These are phyloP conservation scores for Pycnonotus jocosus DNA, from an alignment of 2,113 vertebrate species.

Conservation along the genomic window DNA sequence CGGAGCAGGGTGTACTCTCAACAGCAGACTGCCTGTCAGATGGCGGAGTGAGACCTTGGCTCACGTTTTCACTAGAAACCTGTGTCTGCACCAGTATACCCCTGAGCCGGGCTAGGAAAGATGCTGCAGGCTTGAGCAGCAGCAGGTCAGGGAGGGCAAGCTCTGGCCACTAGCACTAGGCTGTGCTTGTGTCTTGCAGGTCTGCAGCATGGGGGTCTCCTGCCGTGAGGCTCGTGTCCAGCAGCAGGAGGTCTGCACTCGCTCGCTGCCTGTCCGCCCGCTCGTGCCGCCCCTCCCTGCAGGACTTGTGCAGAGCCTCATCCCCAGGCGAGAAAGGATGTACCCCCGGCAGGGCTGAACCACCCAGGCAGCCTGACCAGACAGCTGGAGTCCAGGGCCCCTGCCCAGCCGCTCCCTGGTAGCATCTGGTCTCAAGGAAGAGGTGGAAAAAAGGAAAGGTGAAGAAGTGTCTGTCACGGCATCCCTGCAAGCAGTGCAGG, in stretches of 20 bases:
- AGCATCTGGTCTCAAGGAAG: constrained; percentile 27
- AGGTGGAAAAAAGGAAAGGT: neutral
- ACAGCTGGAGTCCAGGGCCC: neutral
- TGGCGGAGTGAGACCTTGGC: neutral
- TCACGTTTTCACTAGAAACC: neutral
- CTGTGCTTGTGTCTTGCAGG: constrained; percentile 5
- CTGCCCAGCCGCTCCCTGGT: neutral
- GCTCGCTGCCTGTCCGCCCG: neutral
- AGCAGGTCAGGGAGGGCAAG: neutral
- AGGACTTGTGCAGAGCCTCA: constrained; percentile 39
- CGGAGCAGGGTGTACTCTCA: neutral
- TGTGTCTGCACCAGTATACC: neutral
- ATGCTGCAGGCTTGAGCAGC: neutral
- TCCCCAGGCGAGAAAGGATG: constrained; percentile 6
- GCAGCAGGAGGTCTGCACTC: constrained; percentile 46
- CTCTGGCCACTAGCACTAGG: neutral
- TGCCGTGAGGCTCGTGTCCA: neutral
- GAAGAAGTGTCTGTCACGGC: neutral
- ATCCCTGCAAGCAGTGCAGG: constrained; percentile 6
- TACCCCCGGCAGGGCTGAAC: neutral
- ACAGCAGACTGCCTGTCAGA: neutral
- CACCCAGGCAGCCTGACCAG: neutral
- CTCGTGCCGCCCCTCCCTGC: constrained; percentile 31
- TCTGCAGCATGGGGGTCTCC: constrained; percentile 64
- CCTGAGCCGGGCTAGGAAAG: neutral